Evolutionary conservation across 2,113 vertebrate species (phyloP), one percentile per base, ranked within the genome.

Genomic region (Alaudala cheleensis): DNA sequence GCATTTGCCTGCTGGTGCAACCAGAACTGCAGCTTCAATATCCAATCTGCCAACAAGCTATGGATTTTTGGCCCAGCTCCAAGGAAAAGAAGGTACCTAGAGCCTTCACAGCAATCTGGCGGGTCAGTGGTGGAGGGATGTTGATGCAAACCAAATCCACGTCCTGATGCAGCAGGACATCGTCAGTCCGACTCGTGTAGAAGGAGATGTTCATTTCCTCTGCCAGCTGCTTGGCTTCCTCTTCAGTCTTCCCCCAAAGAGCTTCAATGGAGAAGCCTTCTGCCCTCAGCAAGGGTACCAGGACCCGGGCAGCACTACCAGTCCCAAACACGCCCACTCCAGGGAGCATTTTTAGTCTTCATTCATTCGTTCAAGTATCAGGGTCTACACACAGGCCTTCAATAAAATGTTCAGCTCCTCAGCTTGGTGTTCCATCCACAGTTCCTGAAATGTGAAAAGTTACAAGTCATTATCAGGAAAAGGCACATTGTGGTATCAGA

Each of bases 311-410:
- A 0, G 99, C 98, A 95, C 98, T 99, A 95, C 99, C 99, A 5
- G 99, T 99, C 93, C 99, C 99, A 97, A 99, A 99, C n/a, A 99
- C 99, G 22, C 99, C 99, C 29, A 99, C 99, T 74, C 99, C 99
- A 6, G 99, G 99, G 92, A 99, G 98, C 98, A 99, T 99, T 97
- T 98, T 98, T 97, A 98, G 97, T 49, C 96, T 81, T 56, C 94
- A 21, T 92, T 96, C 93, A 20, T 92, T 96, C 92, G 29, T 53
- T 92, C 87, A 92, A 62, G 64, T 62, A 23, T 37, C 90, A 94
- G 92, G 90, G 62, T 94, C 88, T 92, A 96, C 72, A 71, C 14
- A 1, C 0, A 77, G 85, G 53, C 85, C 73, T 70, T 84, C 26
- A 2, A 24, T 17, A 34, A 65, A 45, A 54, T 2, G 62, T 54